These are phyloP conservation scores for Neodiprion virginianus DNA, from an alignment of 1,140 invertebrate genomes.

Conservation along the genomic window DNA sequence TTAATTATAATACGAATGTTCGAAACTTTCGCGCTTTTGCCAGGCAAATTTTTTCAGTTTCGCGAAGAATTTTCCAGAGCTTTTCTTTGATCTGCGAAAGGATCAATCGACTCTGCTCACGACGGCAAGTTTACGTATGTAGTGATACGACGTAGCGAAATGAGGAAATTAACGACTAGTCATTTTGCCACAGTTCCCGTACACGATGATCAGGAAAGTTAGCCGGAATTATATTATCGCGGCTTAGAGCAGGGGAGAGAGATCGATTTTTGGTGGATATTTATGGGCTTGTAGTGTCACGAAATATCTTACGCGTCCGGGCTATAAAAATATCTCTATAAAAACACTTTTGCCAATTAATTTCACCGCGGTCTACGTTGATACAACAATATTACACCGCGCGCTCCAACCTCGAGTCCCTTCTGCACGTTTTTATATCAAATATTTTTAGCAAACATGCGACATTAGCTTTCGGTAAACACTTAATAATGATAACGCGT, in stretches of 20 bases:
- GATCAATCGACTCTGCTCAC: not conserved
- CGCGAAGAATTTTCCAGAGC: not conserved
- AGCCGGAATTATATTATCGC: too few species aligned
- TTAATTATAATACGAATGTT: slow-evolving; percentile 26
- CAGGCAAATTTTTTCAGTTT: slow-evolving; percentile 17
- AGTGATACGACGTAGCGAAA: slow-evolving; percentile 8
- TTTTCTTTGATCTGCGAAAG: too few species aligned
- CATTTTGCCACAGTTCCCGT: too few species aligned
- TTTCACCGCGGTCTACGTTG: not conserved
- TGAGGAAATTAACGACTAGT: not conserved
- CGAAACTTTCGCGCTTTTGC: slow-evolving; percentile 27
- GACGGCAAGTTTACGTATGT: not conserved
- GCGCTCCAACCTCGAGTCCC: too few species aligned
- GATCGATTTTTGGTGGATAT: not conserved
- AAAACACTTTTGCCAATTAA: slow-evolving; percentile 3
- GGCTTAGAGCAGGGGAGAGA: too few species aligned
- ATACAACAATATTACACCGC: not conserved
- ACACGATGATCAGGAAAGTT: too few species aligned
- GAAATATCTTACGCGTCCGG: not conserved
- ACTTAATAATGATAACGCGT: too few species aligned
- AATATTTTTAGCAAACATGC: too few species aligned
- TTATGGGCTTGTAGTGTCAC: not conserved
- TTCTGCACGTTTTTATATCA: too few species aligned
- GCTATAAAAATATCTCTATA: not conserved
- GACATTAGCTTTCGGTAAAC: too few species aligned